Conservation (phyloP, 2,113 vertebrate genomes). For the Chionomys nivalis region DNA sequence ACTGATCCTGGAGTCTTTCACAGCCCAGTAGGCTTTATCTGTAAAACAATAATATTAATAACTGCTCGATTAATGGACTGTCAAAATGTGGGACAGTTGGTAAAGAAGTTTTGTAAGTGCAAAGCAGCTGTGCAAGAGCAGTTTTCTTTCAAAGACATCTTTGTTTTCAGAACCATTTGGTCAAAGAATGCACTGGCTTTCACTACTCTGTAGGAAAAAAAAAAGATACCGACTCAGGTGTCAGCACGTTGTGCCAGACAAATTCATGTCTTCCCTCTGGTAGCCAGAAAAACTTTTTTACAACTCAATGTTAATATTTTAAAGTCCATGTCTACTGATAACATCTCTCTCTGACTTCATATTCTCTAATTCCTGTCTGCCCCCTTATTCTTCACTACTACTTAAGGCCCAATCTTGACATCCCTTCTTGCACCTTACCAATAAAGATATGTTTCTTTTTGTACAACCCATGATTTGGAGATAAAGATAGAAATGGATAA, state of each 20-base stretch:
- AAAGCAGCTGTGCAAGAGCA: neutral
- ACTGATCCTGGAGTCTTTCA: neutral
- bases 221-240: neutral
- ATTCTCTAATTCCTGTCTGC: neutral
- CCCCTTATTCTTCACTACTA: neutral
- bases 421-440: neutral
- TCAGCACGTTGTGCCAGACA: neutral
- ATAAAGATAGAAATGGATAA: neutral
- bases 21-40: neutral
- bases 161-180: neutral
- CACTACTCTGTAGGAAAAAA: neutral
- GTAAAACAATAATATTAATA: constrained; percentile 15
- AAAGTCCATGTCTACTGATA: neutral
- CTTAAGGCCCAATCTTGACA: neutral
- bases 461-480: neutral
- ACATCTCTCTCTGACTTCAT: neutral
- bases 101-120: neutral
- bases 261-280: neutral
- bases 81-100: neutral
- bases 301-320: neutral
- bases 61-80: neutral
- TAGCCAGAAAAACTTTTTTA: constrained; percentile 7
- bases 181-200: neutral
- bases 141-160: neutral
- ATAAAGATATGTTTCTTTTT: neutral